Conservation (phyloP, 2,888 invertebrate species). For the Dynastes maya region DNA sequence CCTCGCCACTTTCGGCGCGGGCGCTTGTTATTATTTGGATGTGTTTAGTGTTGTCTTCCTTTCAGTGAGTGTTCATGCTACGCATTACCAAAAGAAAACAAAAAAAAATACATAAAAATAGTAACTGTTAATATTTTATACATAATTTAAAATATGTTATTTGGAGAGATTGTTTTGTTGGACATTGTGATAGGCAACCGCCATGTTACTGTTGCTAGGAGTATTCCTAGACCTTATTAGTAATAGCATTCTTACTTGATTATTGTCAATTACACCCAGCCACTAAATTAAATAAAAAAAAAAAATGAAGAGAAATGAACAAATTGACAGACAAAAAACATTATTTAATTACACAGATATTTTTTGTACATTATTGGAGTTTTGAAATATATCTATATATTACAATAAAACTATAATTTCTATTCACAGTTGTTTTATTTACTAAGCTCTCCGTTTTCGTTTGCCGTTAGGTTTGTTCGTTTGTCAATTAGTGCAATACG, state of each 20-base stretch:
- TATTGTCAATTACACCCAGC: conserved; percentile 72
- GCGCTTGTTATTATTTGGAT: conserved; percentile 61
- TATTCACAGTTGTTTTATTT: conserved; percentile 51
- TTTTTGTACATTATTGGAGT: conserved; percentile 83
- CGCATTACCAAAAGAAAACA: conserved; percentile 71
- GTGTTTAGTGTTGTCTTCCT: conserved; percentile 71
- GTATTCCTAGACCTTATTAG: conserved; percentile 68
- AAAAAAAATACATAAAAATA: conserved; percentile 67
- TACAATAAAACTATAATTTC: conserved; percentile 68
- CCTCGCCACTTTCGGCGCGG: conserved; percentile 12
- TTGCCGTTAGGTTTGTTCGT: too few relatives aligned
- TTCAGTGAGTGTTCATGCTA: conserved; percentile 70
- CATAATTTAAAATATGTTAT: conserved; percentile 72
- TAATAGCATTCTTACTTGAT: conserved; percentile 70
- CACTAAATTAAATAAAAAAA: conserved; percentile 65
- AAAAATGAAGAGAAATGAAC: conserved; percentile 64
- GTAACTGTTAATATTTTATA: conserved; percentile 73
- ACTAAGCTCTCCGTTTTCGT: too few relatives aligned
- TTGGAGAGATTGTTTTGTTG: conserved; percentile 71
- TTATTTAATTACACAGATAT: conserved; percentile 78
- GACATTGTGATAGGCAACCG: conserved; percentile 72
- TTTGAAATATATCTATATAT: conserved; percentile 79
- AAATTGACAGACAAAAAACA: conserved; percentile 75
- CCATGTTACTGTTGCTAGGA: conserved; percentile 72
- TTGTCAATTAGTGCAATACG: too few relatives aligned